Base-by-base conservation (phyloP, 2,113 vertebrate genomes). In the Pterocles gutturalis region DNA sequence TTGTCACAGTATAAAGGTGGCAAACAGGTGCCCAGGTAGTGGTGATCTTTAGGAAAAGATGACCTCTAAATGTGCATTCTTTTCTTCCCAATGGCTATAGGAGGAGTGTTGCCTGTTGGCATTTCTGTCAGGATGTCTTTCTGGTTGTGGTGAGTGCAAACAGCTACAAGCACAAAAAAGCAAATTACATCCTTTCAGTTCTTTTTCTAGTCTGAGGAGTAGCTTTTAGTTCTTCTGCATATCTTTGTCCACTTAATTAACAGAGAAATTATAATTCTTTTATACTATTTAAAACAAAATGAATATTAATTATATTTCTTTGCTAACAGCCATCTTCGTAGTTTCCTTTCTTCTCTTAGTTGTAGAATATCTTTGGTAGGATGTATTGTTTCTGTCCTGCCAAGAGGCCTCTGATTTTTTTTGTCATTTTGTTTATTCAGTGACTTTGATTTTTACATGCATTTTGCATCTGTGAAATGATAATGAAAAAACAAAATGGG, bases 111-210 rank as follows among this genome's bases (percentile, higher is more conserved):
- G 96, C 61, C 97, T 97, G 89, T 97, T 95, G 97, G 96, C 96
- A 98, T 96, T 97, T 97, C 97, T 98, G 85, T 97, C 97, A 97
- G 96, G 97, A 98, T 97, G 96, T 96, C 97, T 97, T 97, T 97
- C 97, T 98, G 96, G 95, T 98, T 97, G 96, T 97, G 97, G 97
- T 98, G 97, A 98, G 97, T 97, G 92, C 17, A 94, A 97, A 96
- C 55, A 90, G 2, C 93, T 90, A 79, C 31, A 11, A 94, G 83
- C 51, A 51, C 53, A 86, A 85, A 90, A 89, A 93, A 89, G 28
- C 66, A 54, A 93, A 95, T 96, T 33, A 84, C 81, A 72, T 71
- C 77, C 90, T 97, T 89, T 54, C 60, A 77, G 60, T 89, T 92
- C 90, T 87, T 87, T 51, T 54, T 65, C 72, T 97, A 92, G 76